Evolutionary conservation across 2,797 vertebrate genomes (phyloP), one percentile per base, ranked within the genome.

Genomic region (Tinamus major): DNA sequence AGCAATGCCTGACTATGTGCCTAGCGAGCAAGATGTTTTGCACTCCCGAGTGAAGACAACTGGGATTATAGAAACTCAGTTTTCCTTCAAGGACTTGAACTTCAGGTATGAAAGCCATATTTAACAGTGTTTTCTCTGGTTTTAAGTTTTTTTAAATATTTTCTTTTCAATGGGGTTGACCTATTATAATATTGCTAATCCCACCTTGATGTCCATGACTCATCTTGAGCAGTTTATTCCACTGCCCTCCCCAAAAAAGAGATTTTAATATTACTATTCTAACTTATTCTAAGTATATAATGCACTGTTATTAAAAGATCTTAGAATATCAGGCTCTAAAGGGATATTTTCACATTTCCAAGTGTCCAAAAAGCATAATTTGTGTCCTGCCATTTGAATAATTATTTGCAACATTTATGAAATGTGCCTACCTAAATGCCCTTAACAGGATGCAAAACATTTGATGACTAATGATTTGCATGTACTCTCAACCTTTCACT

Each of bases 11-110:
- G 95, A 90, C 18, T 98, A 98, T 0, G 81, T 98, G 46, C 97
- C 98, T 4, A 98, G 87, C 21, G 98, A 98, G 29, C 97, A 98
- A 83, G 98, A 98, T 4, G 96, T 98, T 87, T 94, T 98, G 39
- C 97, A 97, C 61, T 98, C 97, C 58, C 71, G 97, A 62, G 98
- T 98, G 74, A 98, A 98, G 94, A 98, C 98, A 20, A 98, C 97
- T 4, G 97, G 98, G 17, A 98, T 98, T 48, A 98, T 98, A 80
- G 97, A 98, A 94, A 98, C 97, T 20, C 97, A 97, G 15, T 98
- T 98, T 97, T 98, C 97, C 74, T 98, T 98, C 92, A 98, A 98
- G 95, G 97, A 98, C 41, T 87, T 98, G 81, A 96, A 98, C 33
- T 98, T 98, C 97, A 97, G 97, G 97, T 98, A 97, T 1, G 61